phyloP scores from a whole-genome alignment of 2,113 vertebrate genomes.

The Okapia johnstoni region DNA sequence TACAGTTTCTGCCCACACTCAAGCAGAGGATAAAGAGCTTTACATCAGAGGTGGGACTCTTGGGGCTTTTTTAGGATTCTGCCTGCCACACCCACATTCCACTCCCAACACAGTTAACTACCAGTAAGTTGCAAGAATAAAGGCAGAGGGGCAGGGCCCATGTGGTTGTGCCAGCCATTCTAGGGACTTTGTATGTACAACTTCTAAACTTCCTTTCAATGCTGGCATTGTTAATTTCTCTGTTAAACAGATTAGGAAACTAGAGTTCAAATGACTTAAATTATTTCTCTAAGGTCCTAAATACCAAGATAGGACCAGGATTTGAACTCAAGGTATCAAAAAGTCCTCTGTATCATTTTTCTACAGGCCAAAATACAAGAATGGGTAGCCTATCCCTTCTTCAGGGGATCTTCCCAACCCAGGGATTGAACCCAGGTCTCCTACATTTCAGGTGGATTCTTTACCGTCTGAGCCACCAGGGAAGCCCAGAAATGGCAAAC shows the following conservation, averaged over 20 bases:
- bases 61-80: neutral
- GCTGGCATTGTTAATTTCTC: neutral
- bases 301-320: neutral
- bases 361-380: neutral
- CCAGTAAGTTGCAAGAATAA: neutral
- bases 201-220: neutral
- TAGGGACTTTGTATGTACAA: neutral
- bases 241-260: neutral
- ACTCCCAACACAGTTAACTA: fast-evolving
- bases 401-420: neutral
- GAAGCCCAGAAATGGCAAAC: neutral
- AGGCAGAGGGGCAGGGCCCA: neutral
- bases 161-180: neutral
- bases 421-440: neutral
- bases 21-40: neutral
- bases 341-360: neutral
- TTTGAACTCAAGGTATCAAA: neutral
- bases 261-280: neutral
- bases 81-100: neutral
- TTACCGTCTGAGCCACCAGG: neutral
- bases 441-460: neutral
- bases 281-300: neutral
- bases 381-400: neutral
- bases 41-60: neutral
- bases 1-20: neutral